phyloP scores from a whole-genome alignment of 1,140 invertebrate genomes.

The Meloidogyne exigua region DNA sequence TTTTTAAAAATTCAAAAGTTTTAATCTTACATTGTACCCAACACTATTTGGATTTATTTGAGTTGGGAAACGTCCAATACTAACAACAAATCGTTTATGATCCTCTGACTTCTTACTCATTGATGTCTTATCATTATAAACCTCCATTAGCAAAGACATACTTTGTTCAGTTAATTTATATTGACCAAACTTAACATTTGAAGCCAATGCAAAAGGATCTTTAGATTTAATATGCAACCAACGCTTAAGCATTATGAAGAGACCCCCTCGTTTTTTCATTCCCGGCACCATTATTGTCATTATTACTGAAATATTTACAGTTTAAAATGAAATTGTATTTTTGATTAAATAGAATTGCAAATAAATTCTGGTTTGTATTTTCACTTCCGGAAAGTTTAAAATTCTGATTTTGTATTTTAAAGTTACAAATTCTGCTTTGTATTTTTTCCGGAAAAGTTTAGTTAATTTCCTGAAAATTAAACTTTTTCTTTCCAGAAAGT shows the following conservation, averaged over 20 bases:
- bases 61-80: constrained; percentile 46
- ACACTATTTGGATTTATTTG: constrained; percentile 53
- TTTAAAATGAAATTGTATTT: constrained; percentile 20
- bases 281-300: constrained; percentile 43
- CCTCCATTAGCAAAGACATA: constrained; percentile 40
- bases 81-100: constrained; percentile 46
- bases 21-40: constrained; percentile 42
- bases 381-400: too few species aligned
- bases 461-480: too few species aligned
- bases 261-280: constrained; percentile 29
- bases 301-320: constrained; percentile 29
- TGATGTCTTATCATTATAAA: constrained; percentile 41
- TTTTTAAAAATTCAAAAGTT: too few species aligned
- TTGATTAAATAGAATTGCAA: too few species aligned
- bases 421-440: too few species aligned
- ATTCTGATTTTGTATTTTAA: too few species aligned
- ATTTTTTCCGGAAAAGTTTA: too few species aligned
- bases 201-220: constrained; percentile 44
- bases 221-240: constrained; percentile 37
- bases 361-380: too few species aligned
- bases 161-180: constrained; percentile 42
- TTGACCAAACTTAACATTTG: constrained; percentile 46
- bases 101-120: constrained; percentile 37
- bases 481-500: too few species aligned
- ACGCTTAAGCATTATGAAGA: constrained; percentile 25